A percentile compares a stretch with the other conserved stretches of the same genome.
phyloP scores from a whole-genome alignment of 2,797 vertebrate species.

The Acropternis orthonyx region DNA sequence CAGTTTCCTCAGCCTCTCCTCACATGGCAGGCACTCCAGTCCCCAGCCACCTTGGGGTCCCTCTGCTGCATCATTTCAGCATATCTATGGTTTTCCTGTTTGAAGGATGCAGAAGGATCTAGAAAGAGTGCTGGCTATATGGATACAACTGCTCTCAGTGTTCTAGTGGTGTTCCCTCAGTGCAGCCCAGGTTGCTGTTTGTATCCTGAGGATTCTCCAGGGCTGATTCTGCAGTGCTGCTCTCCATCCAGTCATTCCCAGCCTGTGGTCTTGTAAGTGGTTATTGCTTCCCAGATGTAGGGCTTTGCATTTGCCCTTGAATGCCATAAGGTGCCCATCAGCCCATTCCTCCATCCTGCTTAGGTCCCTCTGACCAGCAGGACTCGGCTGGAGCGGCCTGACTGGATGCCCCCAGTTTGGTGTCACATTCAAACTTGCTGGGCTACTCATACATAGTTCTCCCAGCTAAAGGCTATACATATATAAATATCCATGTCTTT shows the following conservation, averaged over 20 bases:
- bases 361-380: background rate
- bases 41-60: background rate
- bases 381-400: accelerated
- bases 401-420: too few species aligned
- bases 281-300: background rate
- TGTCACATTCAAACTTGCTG: background rate
- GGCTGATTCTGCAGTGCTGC: background rate
- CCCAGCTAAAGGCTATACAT: background rate
- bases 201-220: background rate
- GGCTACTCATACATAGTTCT: accelerated
- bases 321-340: background rate
- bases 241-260: background rate
- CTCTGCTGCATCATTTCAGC: background rate
- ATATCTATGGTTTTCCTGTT: background rate
- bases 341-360: background rate
- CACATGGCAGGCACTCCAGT: background rate
- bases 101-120: background rate
- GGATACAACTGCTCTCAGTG: background rate
- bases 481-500: background rate
- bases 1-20: background rate
- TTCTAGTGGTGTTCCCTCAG: background rate
- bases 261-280: background rate
- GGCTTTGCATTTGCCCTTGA: background rate
- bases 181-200: background rate
- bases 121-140: background rate